Conservation (phyloP, 2,797 vertebrate species). For the Takifugu ocellatus region DNA sequence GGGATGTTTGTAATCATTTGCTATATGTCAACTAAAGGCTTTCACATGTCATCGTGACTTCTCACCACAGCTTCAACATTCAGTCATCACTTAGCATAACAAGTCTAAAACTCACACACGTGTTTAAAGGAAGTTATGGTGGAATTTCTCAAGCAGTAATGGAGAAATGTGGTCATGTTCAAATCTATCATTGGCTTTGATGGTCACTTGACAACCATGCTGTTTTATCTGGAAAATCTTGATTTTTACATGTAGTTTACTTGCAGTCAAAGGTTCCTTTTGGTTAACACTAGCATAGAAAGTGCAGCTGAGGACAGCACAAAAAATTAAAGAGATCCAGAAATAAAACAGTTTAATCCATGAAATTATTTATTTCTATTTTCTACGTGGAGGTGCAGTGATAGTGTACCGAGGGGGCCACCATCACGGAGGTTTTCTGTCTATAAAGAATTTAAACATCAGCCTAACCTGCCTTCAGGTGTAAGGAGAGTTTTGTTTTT, state of each 20-base stretch:
- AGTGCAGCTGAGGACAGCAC: background rate
- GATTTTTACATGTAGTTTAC: slow-evolving; percentile 1
- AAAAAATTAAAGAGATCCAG: too few species aligned
- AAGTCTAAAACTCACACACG: slow-evolving; percentile 46
- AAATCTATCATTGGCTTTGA: background rate
- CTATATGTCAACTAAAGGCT: slow-evolving; percentile 66
- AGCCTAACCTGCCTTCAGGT: slow-evolving; percentile 12
- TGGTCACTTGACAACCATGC: slow-evolving; percentile 5
- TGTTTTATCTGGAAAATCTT: background rate
- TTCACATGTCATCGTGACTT: slow-evolving; percentile 59
- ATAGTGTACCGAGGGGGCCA: background rate
- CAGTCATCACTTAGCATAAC: slow-evolving; percentile 39
- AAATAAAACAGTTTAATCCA: too few species aligned
- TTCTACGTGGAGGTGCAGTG: too few species aligned
- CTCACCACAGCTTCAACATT: slow-evolving; percentile 33
- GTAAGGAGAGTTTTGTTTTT: slow-evolving; percentile 3
- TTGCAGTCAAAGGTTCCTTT: background rate
- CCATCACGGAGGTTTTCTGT: background rate
- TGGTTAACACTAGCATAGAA: background rate
- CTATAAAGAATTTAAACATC: slow-evolving; percentile 17
- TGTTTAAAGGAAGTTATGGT: slow-evolving; percentile 29
- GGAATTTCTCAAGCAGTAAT: slow-evolving; percentile 14
- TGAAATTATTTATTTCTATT: too few species aligned
- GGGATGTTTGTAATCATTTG: slow-evolving; percentile 64
- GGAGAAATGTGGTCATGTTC: slow-evolving; percentile 1